A percentile compares a stretch with the other conserved stretches of the same genome.
Conservation (phyloP, 2,113 vertebrate genomes). For the Anas platyrhynchos region DNA sequence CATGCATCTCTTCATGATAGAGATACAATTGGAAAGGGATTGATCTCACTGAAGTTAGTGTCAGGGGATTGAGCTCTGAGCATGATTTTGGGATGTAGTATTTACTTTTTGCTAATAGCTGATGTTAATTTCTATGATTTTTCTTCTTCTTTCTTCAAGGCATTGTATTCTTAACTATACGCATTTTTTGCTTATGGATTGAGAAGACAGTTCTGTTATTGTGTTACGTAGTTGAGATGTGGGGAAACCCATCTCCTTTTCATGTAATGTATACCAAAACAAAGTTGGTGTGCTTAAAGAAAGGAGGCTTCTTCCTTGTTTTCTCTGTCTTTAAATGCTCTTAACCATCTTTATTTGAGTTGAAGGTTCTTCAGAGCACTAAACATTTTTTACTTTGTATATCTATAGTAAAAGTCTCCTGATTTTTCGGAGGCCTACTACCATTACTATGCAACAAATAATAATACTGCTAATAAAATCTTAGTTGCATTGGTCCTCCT, state of each 20-base stretch:
- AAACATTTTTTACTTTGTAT: not conserved
- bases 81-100: not conserved
- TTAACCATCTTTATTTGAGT: not conserved
- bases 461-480: not conserved
- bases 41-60: not conserved
- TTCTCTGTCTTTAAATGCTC: not conserved
- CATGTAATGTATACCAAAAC: not conserved
- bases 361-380: not conserved
- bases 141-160: not conserved
- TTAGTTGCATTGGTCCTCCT: conserved; percentile 8
- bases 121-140: not conserved
- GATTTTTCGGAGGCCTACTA: not conserved
- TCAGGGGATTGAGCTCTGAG: not conserved
- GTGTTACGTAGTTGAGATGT: not conserved
- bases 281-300: not conserved
- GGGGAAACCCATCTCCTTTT: not conserved
- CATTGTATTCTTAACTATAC: not conserved
- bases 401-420: not conserved
- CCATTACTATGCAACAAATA: not conserved
- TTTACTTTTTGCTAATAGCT: not conserved
- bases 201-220: not conserved
- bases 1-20: rapidly evolving
- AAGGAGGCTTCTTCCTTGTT: not conserved
- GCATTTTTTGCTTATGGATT: not conserved
- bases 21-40: not conserved